Percentiles rank a stretch among this genome's conserved stretches.
Evolutionary conservation across 2,888 invertebrate genomes (phyloP).

Genomic region (Troglohyphantes excavatus): DNA sequence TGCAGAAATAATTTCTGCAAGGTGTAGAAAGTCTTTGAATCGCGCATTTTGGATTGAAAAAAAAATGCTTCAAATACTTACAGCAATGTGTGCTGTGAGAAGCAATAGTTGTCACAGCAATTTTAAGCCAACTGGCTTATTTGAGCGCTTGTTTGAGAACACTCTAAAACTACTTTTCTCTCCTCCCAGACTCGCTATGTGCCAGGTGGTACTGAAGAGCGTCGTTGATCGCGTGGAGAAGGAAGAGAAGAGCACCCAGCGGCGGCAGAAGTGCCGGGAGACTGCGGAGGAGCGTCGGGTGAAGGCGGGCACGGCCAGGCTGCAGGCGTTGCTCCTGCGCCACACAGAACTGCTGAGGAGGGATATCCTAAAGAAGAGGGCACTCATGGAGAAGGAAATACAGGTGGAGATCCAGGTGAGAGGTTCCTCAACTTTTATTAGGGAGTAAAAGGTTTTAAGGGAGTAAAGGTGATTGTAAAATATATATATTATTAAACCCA

Average conservation of each 20-base stretch:
- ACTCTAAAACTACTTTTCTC: background rate
- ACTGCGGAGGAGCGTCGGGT: slow-evolving; percentile 85
- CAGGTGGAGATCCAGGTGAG: slow-evolving; percentile 92
- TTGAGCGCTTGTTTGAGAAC: background rate
- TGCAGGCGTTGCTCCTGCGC: slow-evolving; percentile 90
- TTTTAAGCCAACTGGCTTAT: no score
- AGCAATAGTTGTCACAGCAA: no score
- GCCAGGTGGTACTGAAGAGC: slow-evolving; percentile 81
- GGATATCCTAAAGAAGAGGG: slow-evolving; percentile 95
- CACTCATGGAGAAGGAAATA: slow-evolving; percentile 91
- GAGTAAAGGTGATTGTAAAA: no score
- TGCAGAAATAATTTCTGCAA: no score
- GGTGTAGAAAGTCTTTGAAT: no score
- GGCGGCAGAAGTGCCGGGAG: slow-evolving; percentile 81
- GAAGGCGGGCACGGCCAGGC: slow-evolving; percentile 85
- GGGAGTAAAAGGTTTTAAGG: no score
- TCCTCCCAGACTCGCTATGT: slow-evolving; percentile 80
- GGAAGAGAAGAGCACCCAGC: slow-evolving; percentile 82
- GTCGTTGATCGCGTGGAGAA: slow-evolving; percentile 83
- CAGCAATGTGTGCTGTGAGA: no score
- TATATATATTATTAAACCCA: no score
- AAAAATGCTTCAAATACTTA: no score
- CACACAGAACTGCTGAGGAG: slow-evolving; percentile 96
- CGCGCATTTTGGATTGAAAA: no score
- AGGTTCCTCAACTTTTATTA: background rate